phyloP scores from a whole-genome alignment of 2,797 vertebrate genomes.

The Sebastes matsubarae region DNA sequence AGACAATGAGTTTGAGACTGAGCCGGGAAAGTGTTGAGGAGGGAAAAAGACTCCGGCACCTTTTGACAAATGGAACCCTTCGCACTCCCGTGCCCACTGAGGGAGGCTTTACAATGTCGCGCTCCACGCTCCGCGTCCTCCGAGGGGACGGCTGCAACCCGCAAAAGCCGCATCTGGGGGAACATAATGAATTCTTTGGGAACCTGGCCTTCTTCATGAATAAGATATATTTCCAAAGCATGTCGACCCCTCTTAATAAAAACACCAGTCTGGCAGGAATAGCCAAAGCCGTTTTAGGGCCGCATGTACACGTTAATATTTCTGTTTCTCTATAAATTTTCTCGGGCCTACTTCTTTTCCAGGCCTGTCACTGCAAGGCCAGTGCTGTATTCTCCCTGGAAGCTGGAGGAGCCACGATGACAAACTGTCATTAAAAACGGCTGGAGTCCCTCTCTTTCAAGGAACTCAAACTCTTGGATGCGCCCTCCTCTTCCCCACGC shows the following conservation, averaged over 20 bases:
- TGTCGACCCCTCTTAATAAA: slow-evolving; percentile 81
- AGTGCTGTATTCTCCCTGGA: slow-evolving; percentile 40
- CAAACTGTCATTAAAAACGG: slow-evolving; percentile 74
- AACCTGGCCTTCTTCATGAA: slow-evolving; percentile 82
- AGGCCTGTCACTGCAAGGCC: slow-evolving; percentile 59
- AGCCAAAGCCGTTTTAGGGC: slow-evolving; percentile 74
- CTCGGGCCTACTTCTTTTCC: slow-evolving; percentile 53
- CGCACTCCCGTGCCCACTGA: slow-evolving; percentile 66
- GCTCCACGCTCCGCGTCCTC: slow-evolving; percentile 71
- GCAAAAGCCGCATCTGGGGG: slow-evolving; percentile 72
- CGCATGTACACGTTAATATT: slow-evolving; percentile 75
- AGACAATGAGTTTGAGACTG: slow-evolving; percentile 94
- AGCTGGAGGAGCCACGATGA: slow-evolving; percentile 63
- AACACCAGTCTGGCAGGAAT: slow-evolving; percentile 77
- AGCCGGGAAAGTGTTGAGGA: slow-evolving; percentile 90
- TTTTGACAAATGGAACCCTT: slow-evolving; percentile 93
- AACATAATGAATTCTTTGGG: slow-evolving; percentile 83
- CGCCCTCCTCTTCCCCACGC: slow-evolving; percentile 45
- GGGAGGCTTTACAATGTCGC: slow-evolving; percentile 79
- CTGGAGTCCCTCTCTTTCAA: slow-evolving; percentile 72
- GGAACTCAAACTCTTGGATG: slow-evolving; percentile 80
- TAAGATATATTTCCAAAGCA: slow-evolving; percentile 85
- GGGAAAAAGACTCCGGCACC: slow-evolving; percentile 86
- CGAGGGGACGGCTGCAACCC: slow-evolving; percentile 69
- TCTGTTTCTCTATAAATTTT: slow-evolving; percentile 76